These are phyloP conservation scores for Aptenodytes forsteri DNA, from an alignment of 2,113 vertebrate genomes.

Conservation along the genomic window DNA sequence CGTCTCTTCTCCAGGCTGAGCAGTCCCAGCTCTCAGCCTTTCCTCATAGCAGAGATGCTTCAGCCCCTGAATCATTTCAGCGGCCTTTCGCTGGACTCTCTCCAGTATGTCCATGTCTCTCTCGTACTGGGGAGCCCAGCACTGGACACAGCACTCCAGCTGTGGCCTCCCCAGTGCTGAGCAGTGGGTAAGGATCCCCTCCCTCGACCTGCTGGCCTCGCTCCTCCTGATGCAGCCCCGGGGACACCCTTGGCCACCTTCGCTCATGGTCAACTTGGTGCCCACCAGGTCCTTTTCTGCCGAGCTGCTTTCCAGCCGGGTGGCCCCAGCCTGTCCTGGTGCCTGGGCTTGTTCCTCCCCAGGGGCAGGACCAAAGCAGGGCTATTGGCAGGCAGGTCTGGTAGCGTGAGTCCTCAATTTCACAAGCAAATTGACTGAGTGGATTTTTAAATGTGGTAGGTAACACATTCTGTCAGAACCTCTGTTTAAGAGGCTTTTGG, in stretches of 20 bases:
- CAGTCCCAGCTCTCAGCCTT: neutral
- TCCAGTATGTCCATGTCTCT: neutral
- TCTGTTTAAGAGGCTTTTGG: neutral
- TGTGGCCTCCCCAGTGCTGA: neutral
- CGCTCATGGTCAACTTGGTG: neutral
- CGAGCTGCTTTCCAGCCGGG: neutral
- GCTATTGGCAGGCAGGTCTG: neutral
- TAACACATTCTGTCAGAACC: neutral
- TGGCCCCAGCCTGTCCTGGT: neutral
- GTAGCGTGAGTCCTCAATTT: no score
- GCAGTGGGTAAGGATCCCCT: neutral
- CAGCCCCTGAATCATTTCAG: neutral
- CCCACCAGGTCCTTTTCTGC: no score
- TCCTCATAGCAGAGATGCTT: neutral
- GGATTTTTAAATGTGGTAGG: neutral
- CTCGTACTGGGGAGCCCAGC: neutral
- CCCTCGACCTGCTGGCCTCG: no score
- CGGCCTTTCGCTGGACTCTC: neutral
- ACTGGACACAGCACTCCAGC: neutral
- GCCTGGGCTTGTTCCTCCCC: neutral
- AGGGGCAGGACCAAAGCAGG: neutral
- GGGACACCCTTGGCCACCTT: neutral
- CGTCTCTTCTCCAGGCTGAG: no score
- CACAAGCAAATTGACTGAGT: neutral
- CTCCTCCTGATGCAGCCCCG: neutral